A percentile compares a stretch with the other conserved stretches of the same genome.
Evolutionary conservation across 2,113 vertebrate genomes (phyloP).

Genomic region (Trachemys scripta): DNA sequence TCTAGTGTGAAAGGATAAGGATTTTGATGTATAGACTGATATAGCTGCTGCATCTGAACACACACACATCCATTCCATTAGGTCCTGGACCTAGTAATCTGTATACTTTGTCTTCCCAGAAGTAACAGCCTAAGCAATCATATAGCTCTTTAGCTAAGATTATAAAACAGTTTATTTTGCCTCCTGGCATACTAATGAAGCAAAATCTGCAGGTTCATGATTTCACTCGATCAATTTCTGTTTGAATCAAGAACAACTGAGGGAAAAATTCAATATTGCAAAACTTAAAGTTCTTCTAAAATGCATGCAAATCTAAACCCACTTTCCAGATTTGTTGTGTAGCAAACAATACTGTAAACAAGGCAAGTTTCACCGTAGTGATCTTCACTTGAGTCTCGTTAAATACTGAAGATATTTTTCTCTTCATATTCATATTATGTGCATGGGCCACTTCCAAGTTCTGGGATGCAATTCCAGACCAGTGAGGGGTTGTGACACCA

Average conservation of each 20-base stretch:
- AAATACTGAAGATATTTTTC: neutral
- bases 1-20: neutral
- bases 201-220: neutral
- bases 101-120: neutral
- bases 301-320: neutral
- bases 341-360: neutral
- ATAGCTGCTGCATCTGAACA: neutral
- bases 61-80: neutral
- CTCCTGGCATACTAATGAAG: neutral
- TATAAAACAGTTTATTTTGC: neutral
- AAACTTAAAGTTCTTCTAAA: neutral
- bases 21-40: neutral
- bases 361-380: neutral
- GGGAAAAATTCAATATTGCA: neutral
- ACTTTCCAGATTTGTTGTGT: neutral
- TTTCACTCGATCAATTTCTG: neutral
- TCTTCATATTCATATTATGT: neutral
- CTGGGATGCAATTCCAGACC: neutral
- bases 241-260: neutral
- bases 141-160: neutral
- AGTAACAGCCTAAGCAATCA: neutral
- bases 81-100: neutral
- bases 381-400: neutral
- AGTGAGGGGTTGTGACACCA: neutral
- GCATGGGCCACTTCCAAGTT: neutral